Conservation (phyloP, 2,113 vertebrate genomes). For the Melospiza melodia region DNA sequence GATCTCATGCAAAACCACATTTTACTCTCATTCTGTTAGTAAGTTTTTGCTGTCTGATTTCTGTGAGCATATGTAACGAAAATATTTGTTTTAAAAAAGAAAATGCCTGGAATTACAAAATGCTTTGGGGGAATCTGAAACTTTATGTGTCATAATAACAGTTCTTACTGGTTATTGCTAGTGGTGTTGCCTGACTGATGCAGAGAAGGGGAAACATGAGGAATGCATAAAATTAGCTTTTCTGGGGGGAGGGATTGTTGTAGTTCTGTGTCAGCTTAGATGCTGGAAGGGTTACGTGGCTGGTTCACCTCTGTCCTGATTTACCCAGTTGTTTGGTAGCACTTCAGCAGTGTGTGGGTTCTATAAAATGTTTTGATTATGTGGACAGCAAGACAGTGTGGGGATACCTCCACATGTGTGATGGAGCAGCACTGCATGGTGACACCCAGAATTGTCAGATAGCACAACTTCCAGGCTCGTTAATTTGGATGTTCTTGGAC, state of each 20-base stretch:
- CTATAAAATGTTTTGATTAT: background rate
- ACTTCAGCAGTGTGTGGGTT: background rate
- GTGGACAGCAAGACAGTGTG: background rate
- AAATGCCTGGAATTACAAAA: background rate
- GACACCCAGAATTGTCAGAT: background rate
- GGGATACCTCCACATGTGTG: background rate
- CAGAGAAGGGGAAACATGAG: background rate
- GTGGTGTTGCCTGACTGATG: background rate
- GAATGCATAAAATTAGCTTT: background rate
- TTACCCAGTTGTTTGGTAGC: background rate
- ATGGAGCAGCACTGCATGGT: background rate
- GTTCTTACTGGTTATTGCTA: background rate
- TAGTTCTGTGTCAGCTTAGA: background rate
- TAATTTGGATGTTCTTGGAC: background rate
- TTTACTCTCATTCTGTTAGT: constrained; percentile 1
- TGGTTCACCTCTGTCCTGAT: background rate
- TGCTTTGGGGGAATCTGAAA: background rate
- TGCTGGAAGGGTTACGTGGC: background rate
- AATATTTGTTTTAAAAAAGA: background rate
- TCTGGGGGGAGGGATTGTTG: background rate
- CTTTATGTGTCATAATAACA: background rate
- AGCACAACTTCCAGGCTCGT: background rate
- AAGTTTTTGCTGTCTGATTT: constrained; percentile 2
- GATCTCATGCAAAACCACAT: constrained; percentile 31
- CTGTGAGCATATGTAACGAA: background rate